Evolutionary conservation across 2,888 invertebrate genomes (phyloP), one percentile per base, ranked within the genome.

Genomic region (Trichogramma evanescens): DNA sequence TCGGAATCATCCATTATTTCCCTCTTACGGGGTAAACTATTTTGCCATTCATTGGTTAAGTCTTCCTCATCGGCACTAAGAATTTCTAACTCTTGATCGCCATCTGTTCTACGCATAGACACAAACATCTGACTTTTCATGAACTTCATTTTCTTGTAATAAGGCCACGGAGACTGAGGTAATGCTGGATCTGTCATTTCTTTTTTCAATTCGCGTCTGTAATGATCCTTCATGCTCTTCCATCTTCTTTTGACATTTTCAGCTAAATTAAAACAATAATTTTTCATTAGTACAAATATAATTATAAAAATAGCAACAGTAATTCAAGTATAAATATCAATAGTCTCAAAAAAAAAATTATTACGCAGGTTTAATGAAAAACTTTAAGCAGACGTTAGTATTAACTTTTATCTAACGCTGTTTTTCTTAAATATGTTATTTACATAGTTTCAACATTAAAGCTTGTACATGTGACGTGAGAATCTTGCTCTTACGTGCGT

Each of bases 51-150:
- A 7, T 9, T n/a, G 42, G 56, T 61, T 48, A 60, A 13, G 1
- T 59, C 61, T 10, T 63, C 64, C 44, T 63, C 56, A 43, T 64
- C 64, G 38, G 60, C 60, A 48, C 63, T 64, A 2, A 64, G 44
- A 13, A 64, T 64, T 26, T 64, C 62, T n/a, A 64, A 55, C 9
- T 64, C 62, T 39, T 64, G 62, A n/a, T 64, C 64, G 6, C 64
- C 64, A 26, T 64, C 60, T 40, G 61, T 62, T 2, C 62, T 54
- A 1, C 62, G 58, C 7, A 64, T 50, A 4, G 64, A 63, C 4
- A 64, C 56, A n/a, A 64, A 63, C 64, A 64, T 64, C 39, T 64
- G 64, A 13, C 62, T 64, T 10, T 64, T 64, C 63, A 65, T 61
- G 41, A 65, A 65, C 4, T 59, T 55, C 65, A 65, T 65, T 42